phyloP scores from a whole-genome alignment of 2,113 vertebrate species.

The Picathartes gymnocephalus region DNA sequence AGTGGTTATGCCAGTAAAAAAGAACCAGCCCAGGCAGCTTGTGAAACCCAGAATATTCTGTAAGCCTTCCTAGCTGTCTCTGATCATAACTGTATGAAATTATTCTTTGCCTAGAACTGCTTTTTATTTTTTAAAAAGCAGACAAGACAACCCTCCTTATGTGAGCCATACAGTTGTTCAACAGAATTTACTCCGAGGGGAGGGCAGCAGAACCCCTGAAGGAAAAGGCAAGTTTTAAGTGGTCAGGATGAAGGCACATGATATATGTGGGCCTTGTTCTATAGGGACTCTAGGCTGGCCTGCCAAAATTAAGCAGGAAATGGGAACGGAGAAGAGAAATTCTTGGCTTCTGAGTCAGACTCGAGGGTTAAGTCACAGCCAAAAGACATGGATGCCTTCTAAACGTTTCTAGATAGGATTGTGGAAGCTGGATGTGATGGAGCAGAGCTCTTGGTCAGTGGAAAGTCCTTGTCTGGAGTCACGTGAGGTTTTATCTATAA shows the following conservation, averaged over 20 bases:
- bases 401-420: neutral
- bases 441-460: neutral
- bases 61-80: neutral
- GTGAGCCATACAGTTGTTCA: neutral
- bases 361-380: neutral
- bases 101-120: neutral
- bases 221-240: neutral
- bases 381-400: neutral
- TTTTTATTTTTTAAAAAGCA: neutral
- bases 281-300: neutral
- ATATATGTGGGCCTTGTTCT: neutral
- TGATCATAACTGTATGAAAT: neutral
- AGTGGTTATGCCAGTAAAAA: neutral
- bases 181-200: neutral
- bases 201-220: neutral
- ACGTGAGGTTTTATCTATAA: neutral
- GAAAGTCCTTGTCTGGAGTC: neutral
- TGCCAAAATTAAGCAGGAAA: constrained; percentile 21
- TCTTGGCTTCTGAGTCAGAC: constrained; percentile 1
- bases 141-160: neutral
- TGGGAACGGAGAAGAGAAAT: neutral
- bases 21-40: neutral
- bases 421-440: neutral
- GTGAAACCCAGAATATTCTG: neutral
- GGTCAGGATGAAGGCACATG: neutral